Evolutionary conservation across 2,888 invertebrate genomes (phyloP).

Genomic region (Eurytoma californica): DNA sequence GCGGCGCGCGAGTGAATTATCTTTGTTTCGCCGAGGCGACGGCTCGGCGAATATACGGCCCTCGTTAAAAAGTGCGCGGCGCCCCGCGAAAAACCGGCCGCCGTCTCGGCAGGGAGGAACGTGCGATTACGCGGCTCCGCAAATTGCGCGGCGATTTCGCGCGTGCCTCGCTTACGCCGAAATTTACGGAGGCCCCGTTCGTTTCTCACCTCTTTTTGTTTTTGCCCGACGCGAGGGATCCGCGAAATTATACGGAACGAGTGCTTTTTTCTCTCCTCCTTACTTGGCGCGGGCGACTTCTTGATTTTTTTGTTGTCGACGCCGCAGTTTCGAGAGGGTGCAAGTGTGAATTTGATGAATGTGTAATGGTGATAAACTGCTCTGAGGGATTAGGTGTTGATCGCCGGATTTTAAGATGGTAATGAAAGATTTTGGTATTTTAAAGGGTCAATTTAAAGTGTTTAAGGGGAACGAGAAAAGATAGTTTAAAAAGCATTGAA

Average conservation of each 20-base stretch:
- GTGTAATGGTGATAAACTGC: not conserved
- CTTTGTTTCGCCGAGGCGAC: conserved; percentile 26
- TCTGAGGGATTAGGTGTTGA: not conserved
- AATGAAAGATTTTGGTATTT: too few species aligned
- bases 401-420: not conserved
- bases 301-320: not conserved
- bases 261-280: not conserved
- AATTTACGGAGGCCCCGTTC: conserved; percentile 40
- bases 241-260: conserved; percentile 28
- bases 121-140: conserved; percentile 41
- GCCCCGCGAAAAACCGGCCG: conserved; percentile 38
- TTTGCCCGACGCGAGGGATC: not conserved
- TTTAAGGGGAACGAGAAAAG: too few species aligned
- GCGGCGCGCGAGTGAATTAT: conserved; percentile 21
- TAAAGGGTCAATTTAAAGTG: too few species aligned
- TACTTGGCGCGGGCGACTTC: not conserved
- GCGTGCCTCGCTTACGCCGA: conserved; percentile 10
- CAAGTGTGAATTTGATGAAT: conserved; percentile 38
- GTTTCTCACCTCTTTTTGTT: conserved; percentile 3
- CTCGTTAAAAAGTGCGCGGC: conserved; percentile 39
- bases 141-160: conserved; percentile 44
- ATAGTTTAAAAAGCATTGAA: too few species aligned
- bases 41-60: conserved; percentile 42
- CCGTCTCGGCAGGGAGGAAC: conserved; percentile 13
- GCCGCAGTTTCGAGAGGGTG: not conserved